Evolutionary conservation across 2,113 vertebrate genomes (phyloP), one percentile per base, ranked within the genome.

Genomic region (Acanthochromis polyacanthus): DNA sequence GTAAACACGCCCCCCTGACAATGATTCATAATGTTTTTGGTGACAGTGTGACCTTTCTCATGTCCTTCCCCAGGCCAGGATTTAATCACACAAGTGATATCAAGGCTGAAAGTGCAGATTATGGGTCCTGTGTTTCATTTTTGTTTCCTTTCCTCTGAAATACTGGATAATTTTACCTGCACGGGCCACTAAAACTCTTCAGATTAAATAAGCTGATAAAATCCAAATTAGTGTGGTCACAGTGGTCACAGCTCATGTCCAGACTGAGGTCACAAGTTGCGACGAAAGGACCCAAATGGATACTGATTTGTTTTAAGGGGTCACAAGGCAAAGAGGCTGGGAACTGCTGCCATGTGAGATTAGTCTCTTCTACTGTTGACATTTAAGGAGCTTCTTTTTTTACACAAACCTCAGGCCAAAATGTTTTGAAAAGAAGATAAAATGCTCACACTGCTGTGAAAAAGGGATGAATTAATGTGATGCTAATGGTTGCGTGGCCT

Each of bases 391-490:
- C 12, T 20, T 9, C 45, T 7, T 67, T 79, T 79, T 64, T 55
- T 65, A 59, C 81, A 73, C 81, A 63, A 69, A 51, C 75, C 30
- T 43, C 19, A 65, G 67, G 73, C 57, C 68, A 67, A 56, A 60
- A 11, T 45, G 5, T 32, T 5, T 16, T 3, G 20, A 36, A 36
- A 36, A 36, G 6, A 36, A 36, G 32, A 36, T 36, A 9, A 2
- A 36, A 36, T 36, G 32, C 32, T 36, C 32, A 43, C 40, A 43
- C 14, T 43, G 11, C 40, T 15, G 40, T 14, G 40, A 43, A 43
- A 43, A 43, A 12, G 40, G 40, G 3, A 43, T 4, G 14, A 43
- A 43, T 43, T 43, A 43, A 14, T 43, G 40, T 43, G 32, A 36
- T 36, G 6, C 32, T 36, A 36, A 36, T 36, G 32, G 7, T 9